Evolutionary conservation across 1,140 invertebrate genomes (phyloP), one percentile per base, ranked within the genome.

Genomic region (Microplitis demolitor): DNA sequence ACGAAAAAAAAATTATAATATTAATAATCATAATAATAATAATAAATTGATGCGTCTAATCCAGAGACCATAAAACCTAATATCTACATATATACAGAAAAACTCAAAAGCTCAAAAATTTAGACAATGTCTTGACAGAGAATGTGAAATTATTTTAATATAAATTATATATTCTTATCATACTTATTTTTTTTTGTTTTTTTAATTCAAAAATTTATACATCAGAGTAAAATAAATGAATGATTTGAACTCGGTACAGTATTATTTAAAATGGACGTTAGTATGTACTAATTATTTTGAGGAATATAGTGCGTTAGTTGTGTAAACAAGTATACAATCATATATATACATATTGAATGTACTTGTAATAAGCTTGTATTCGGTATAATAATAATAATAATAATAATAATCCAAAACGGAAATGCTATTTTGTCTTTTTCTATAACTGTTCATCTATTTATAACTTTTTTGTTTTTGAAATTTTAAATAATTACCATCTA

Each of bases 391-490:
- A 39, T 39, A 39, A n/a, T n/a, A 45, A 45, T 45, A 45, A n/a
- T n/a, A n/a, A n/a, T 39, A 45, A 45, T 45, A 45, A 64, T 64
- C 31, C 58, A 61, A 73, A 74, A 78, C 62, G 69, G 72, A 80
- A 80, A 80, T 80, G 78, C 78, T 80, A 77, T 77, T 31, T 78
- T 80, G 77, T 80, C 78, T 80, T 79, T 79, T 80, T 77, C 73
- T 80, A 79, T 80, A 33, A 31, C 45, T 67, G 33, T 35, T 37
- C 2, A 13, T 31, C 13, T 31, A 33, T 45, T 45, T 64, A 13
- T 33, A n/a, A 16, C 8, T 56, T 35, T 35, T 45, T 45, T 9
- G 11, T 45, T 11, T 34, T 34, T 24, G 31, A 62, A 62, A 31
- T 8, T 11, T 6, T 31, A 34, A 4, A 62, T 34, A 62, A 62